Evolutionary conservation across 2,888 invertebrate species (phyloP).

Genomic region (Drosophila testacea): DNA sequence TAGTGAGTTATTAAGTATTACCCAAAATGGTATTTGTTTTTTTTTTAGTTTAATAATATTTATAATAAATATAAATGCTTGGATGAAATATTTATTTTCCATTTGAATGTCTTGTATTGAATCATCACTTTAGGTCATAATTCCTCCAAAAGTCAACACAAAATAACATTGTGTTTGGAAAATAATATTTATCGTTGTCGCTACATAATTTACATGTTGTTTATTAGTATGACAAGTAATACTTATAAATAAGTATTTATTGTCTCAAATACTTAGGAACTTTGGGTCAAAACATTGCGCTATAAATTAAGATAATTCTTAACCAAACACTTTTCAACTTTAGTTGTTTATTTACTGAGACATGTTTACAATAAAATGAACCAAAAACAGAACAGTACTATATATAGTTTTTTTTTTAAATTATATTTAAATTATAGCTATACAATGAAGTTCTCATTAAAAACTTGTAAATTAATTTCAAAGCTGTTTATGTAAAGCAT

Average conservation of each 20-base stretch:
- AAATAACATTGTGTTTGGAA: background rate
- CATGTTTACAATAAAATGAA: conserved; percentile 1
- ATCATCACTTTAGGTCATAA: conserved; percentile 1
- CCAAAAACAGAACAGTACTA: conserved; percentile 7
- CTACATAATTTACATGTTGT: conserved; percentile 23
- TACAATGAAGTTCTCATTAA: conserved; percentile 5
- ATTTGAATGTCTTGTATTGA: background rate
- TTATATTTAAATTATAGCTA: background rate
- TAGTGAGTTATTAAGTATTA: background rate
- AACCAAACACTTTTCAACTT: conserved; percentile 10
- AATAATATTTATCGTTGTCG: conserved; percentile 22
- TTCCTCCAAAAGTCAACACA: background rate
- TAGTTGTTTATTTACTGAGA: conserved; percentile 29
- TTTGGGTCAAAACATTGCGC: conserved; percentile 17
- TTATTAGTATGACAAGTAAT: conserved; percentile 14
- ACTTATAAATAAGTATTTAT: conserved; percentile 24
- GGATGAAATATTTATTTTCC: background rate
- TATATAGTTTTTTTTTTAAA: background rate
- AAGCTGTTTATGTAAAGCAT: conserved; percentile 6
- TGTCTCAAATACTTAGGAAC: conserved; percentile 6
- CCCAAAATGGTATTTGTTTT: background rate
- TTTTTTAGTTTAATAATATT: background rate
- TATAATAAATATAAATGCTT: background rate
- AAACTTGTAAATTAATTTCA: background rate
- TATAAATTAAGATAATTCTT: conserved; percentile 12